Evolutionary conservation across 2,113 vertebrate species (phyloP), one percentile per base, ranked within the genome.

Genomic region (Psittacus erithacus): DNA sequence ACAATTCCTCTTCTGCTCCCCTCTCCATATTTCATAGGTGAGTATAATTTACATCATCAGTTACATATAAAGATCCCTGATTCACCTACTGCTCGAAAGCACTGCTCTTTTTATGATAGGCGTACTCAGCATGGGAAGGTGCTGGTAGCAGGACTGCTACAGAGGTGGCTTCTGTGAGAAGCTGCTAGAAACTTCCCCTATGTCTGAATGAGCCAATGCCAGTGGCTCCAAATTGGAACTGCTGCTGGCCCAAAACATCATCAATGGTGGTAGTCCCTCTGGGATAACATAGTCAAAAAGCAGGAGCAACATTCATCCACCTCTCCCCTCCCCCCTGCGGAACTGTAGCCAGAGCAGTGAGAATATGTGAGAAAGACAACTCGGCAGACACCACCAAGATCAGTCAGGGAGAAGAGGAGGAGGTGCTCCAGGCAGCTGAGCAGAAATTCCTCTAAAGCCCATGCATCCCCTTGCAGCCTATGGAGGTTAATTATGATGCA

Each of bases 1-100:
- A 24, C 14, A 62, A 41, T 50, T 11, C 3, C 6, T 13, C 1
- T 15, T 19, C 44, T 67, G 7, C 2, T 63, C 3, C 3, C 12
- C 23, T 31, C 23, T 60, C 14, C 17, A 3, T 62, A 59, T 68
- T 69, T 67, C n/a, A 13, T 10, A 75, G 28, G 41, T 49, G 75
- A 89, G n/a, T 70, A 71, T 63, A 82, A 82, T 55, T 53, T 60
- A 19, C 38, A 63, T n/a, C 25, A 28, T 78, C 43, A 71, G 55
- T 25, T 28, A 68, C 1, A 1, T 52, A 33, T 38, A 64, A 65
- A 80, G 17, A 35, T 20, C 31, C 28, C 18, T 63, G 17, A 16
- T 46, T 69, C 7, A 9, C 2, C 1, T 20, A 22, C 8, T 70
- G 11, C 20, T 43, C 70, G 76, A 25, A 82, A 65, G 4, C 35